Evolutionary conservation across 1,140 invertebrate genomes (phyloP).

Genomic region (Hermatobates lingyangjiaoensis): DNA sequence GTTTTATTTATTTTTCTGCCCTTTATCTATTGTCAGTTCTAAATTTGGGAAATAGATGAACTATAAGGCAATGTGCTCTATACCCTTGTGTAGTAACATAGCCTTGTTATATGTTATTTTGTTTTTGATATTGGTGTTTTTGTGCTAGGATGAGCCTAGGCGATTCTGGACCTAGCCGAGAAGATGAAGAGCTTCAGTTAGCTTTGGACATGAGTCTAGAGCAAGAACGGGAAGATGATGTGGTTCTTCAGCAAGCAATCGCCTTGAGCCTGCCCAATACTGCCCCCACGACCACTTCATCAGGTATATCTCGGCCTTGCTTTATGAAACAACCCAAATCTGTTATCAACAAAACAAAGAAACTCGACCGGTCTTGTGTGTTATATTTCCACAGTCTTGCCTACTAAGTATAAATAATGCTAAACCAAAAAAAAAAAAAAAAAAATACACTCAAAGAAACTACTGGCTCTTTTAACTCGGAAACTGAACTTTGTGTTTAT

Average conservation of each 20-base stretch:
- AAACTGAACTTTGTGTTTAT: too few species aligned
- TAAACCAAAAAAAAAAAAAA: too few species aligned
- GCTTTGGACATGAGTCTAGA: conserved; percentile 11
- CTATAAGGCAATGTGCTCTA: conserved; percentile 89
- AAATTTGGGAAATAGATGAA: background rate
- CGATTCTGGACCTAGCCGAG: background rate
- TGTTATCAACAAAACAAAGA: too few species aligned
- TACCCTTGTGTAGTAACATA: conserved; percentile 98
- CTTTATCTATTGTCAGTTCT: background rate
- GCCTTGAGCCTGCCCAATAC: conserved; percentile 2
- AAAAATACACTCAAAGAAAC: too few species aligned
- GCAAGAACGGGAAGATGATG: conserved; percentile 4
- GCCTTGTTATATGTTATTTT: conserved; percentile 84
- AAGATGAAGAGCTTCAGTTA: conserved; percentile 6
- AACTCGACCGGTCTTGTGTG: background rate
- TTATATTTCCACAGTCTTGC: too few species aligned
- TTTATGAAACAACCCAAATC: background rate
- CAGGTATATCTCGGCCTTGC: background rate
- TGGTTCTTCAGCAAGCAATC: conserved; percentile 1
- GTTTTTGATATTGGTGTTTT: background rate
- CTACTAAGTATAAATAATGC: too few species aligned
- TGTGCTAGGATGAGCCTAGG: background rate
- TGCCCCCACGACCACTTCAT: background rate
- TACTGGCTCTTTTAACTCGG: too few species aligned
- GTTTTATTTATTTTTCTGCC: background rate